phyloP scores from a whole-genome alignment of 2,797 vertebrate species.

The Melanotaenia nigrans region DNA sequence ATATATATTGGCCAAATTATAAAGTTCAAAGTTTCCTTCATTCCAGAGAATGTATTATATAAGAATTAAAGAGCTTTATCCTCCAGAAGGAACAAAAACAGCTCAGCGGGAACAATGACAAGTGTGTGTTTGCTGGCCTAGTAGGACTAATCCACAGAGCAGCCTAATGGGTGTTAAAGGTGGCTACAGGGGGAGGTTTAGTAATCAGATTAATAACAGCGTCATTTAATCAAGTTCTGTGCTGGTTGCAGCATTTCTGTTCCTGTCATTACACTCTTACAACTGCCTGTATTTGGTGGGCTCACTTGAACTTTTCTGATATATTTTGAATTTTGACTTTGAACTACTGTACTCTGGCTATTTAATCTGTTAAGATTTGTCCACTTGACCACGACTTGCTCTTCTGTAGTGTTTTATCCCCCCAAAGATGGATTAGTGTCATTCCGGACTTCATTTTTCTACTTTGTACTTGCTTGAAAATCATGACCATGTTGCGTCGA shows the following conservation, averaged over 20 bases:
- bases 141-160: constrained; percentile 59
- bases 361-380: not conserved
- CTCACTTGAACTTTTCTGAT: constrained; percentile 1
- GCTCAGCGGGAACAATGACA: constrained; percentile 74
- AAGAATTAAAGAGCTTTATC: constrained; percentile 70
- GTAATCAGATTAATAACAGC: constrained; percentile 79
- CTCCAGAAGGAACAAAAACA: constrained; percentile 68
- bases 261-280: constrained; percentile 9
- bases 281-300: not conserved
- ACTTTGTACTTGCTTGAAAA: not conserved
- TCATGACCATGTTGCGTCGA: constrained; percentile 69
- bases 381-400: not conserved
- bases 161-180: constrained; percentile 61
- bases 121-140: constrained; percentile 59
- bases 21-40: constrained; percentile 40
- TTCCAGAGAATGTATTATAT: constrained; percentile 58
- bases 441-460: not conserved
- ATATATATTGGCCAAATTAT: constrained; percentile 6
- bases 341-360: not conserved
- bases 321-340: not conserved
- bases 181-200: constrained; percentile 45
- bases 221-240: constrained; percentile 64
- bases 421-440: constrained; percentile 51
- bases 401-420: not conserved
- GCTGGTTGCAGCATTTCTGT: constrained; percentile 33